A percentile compares a stretch with the other conserved stretches of the same genome.
These are phyloP conservation scores for Microchrysa polita DNA, from an alignment of 2,888 invertebrate genomes.

Conservation along the genomic window DNA sequence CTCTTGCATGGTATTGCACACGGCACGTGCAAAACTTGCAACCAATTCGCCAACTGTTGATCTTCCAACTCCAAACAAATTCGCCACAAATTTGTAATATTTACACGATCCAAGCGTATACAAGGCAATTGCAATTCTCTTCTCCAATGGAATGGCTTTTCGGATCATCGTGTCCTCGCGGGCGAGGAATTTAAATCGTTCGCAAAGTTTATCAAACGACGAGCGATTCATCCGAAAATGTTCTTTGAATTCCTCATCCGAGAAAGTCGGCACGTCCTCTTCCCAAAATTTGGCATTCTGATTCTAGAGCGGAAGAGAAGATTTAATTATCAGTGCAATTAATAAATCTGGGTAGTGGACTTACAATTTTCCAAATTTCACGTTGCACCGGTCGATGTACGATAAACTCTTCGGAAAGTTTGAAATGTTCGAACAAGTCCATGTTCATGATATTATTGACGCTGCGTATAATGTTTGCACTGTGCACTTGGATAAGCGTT, in stretches of 20 bases:
- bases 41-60: conserved; percentile 46
- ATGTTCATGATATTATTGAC: conserved; percentile 6
- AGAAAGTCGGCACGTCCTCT: not conserved
- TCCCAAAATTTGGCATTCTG: conserved; percentile 18
- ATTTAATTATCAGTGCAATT: no score
- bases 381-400: not conserved
- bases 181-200: not conserved
- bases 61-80: conserved; percentile 46
- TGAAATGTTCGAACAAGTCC: not conserved
- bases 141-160: conserved; percentile 20
- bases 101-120: conserved; percentile 41
- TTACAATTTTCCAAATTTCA: conserved; percentile 18
- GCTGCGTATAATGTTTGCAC: conserved; percentile 5
- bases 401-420: not conserved
- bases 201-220: conserved; percentile 13
- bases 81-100: conserved; percentile 32
- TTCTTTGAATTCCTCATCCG: conserved; percentile 27
- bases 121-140: conserved; percentile 40
- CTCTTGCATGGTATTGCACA: conserved; percentile 8
- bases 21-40: not conserved
- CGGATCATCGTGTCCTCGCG: conserved; percentile 5
- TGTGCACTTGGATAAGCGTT: conserved; percentile 19
- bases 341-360: no score
- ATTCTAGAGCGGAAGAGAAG: not conserved
- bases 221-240: conserved; percentile 17